phyloP scores from a whole-genome alignment of 2,113 vertebrate genomes.

The Podilymbus podiceps region DNA sequence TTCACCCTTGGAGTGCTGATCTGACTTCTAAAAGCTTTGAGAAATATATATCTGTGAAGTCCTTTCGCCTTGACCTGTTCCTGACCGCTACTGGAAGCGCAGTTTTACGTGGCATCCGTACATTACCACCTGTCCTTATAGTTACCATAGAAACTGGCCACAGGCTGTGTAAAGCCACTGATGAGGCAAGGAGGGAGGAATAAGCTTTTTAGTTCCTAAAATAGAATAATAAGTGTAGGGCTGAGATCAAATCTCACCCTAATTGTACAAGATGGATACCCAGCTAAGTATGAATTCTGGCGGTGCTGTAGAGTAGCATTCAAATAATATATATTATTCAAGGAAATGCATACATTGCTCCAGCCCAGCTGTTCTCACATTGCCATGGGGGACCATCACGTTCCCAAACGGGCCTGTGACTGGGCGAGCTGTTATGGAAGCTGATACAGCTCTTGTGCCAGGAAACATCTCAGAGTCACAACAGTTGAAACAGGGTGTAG shows the following conservation, averaged over 20 bases:
- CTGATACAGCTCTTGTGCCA: not conserved
- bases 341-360: not conserved
- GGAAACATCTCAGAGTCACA: not conserved
- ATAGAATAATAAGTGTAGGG: not conserved
- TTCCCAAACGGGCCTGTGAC: not conserved
- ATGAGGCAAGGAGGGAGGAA: not conserved
- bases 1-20: not conserved
- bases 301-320: not conserved
- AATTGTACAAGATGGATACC: not conserved
- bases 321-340: not conserved
- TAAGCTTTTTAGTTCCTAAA: constrained; percentile 4
- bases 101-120: not conserved
- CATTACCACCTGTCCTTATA: not conserved
- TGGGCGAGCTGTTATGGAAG: not conserved
- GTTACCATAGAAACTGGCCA: constrained; percentile 25
- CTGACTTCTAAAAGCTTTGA: not conserved
- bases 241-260: not conserved
- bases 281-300: not conserved
- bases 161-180: not conserved
- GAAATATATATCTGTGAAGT: not conserved
- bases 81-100: not conserved
- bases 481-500: not conserved
- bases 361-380: not conserved
- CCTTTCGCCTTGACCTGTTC: not conserved
- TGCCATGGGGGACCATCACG: not conserved